Evolutionary conservation across 2,797 vertebrate species (phyloP).

Genomic region (Apodemus agrarius): DNA sequence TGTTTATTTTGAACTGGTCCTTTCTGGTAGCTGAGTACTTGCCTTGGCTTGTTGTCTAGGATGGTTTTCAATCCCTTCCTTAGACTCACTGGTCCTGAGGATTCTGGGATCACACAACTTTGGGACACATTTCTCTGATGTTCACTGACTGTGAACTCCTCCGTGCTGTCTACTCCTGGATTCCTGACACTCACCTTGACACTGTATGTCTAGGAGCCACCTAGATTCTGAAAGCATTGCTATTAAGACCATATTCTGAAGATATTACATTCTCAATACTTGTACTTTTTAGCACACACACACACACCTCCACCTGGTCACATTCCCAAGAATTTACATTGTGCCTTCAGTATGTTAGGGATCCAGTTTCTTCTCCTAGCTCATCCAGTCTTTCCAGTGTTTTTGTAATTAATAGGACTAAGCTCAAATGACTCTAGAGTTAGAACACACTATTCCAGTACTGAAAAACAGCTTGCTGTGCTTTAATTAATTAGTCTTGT

Average conservation of each 20-base stretch:
- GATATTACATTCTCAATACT: neutral
- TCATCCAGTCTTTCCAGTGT: neutral
- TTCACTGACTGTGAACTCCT: neutral
- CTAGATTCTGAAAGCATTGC: neutral
- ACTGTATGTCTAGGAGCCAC: neutral
- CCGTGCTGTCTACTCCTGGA: neutral
- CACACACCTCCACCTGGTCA: neutral
- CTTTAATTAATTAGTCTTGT: conserved; percentile 5
- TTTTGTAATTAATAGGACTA: neutral
- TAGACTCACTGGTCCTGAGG: neutral
- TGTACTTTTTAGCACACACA: neutral
- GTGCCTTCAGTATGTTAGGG: neutral
- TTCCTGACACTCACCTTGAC: neutral
- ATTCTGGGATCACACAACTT: neutral
- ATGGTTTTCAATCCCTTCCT: neutral
- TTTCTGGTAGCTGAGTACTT: neutral
- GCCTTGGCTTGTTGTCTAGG: neutral
- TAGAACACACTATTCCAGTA: neutral
- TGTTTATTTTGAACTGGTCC: conserved; percentile 29
- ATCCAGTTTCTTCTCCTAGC: neutral
- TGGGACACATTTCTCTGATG: neutral
- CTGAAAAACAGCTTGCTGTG: neutral
- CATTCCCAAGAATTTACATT: neutral
- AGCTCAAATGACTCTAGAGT: conserved; percentile 36
- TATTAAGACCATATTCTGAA: neutral